phyloP scores from a whole-genome alignment of 2,113 vertebrate genomes.

The Oncorhynchus keta region DNA sequence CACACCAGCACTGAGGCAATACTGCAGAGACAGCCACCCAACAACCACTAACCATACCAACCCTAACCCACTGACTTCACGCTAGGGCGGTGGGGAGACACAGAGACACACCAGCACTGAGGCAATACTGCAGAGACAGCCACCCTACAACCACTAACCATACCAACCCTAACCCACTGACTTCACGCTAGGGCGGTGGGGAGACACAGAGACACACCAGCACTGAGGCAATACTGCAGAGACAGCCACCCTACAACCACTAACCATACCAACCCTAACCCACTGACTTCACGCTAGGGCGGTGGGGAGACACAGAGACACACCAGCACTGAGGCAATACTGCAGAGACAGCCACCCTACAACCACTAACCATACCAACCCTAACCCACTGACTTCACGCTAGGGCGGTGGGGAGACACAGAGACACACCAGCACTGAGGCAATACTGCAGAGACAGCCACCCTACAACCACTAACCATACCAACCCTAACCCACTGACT shows the following conservation, averaged over 20 bases:
- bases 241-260: neutral
- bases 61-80: neutral
- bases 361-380: neutral
- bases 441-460: neutral
- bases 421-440: neutral
- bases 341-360: neutral
- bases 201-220: neutral
- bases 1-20: no score
- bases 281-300: neutral
- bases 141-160: neutral
- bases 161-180: no score
- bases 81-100: no score
- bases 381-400: neutral
- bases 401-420: no score
- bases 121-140: neutral
- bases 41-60: neutral
- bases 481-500: neutral
- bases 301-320: no score
- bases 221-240: neutral
- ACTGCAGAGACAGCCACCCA: conserved; percentile 4
- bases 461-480: neutral
- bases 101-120: neutral
- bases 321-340: no score
- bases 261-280: neutral
- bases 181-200: no score